Evolutionary conservation across 2,113 vertebrate genomes (phyloP).

Genomic region (Papio anubis): DNA sequence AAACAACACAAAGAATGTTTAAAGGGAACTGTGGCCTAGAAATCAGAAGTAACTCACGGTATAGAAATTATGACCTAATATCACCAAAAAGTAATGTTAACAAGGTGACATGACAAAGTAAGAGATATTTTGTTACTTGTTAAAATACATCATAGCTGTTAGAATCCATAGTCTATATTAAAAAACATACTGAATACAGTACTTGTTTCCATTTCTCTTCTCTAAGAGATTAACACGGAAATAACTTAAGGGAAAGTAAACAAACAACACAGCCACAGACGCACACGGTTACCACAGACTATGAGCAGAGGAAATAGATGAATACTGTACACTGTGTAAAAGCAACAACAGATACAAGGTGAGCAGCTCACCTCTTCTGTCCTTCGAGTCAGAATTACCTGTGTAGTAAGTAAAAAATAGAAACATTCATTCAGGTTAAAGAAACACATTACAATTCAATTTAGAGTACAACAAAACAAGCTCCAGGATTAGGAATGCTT

Average conservation of each 20-base stretch:
- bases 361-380: constrained; percentile 83
- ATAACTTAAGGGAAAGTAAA: constrained; percentile 48
- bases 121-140: constrained; percentile 16
- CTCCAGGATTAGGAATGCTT: not conserved
- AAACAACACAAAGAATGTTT: constrained; percentile 22
- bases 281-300: constrained; percentile 34
- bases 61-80: not conserved
- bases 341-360: constrained; percentile 62
- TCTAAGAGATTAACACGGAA: constrained; percentile 49
- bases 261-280: constrained; percentile 26
- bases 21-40: not conserved
- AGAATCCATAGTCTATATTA: not conserved
- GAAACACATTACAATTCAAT: constrained; percentile 45
- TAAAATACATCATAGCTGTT: constrained; percentile 9
- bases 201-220: constrained; percentile 47
- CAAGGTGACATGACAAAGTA: not conserved
- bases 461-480: constrained; percentile 48
- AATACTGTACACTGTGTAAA: constrained; percentile 45
- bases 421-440: constrained; percentile 73
- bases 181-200: constrained; percentile 3
- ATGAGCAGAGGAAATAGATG: constrained; percentile 20
- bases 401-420: constrained; percentile 79
- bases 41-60: not conserved
- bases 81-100: not conserved
- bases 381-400: constrained; percentile 83